Evolutionary conservation across 2,113 vertebrate genomes (phyloP), one percentile per base, ranked within the genome.

Genomic region (Chrysemys picta): DNA sequence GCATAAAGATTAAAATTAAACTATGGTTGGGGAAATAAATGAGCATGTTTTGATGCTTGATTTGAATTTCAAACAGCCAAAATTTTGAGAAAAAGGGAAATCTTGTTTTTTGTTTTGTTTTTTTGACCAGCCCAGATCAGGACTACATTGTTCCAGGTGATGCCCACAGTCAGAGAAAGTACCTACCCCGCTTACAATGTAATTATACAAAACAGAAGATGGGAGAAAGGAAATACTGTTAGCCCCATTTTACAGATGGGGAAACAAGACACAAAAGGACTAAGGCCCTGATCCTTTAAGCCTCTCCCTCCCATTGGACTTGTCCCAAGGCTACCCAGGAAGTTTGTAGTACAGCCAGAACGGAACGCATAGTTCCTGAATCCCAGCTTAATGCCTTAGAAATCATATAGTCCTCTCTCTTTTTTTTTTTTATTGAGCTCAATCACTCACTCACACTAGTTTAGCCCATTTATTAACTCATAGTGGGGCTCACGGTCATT

Each of bases 401-500:
- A 72, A 72, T 72, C 19, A 72, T 5, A 38, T 19, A 21, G 17
- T 22, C n/a, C n/a, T 21, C 79, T 27, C 50, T 6, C 50, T 25
- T 24, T 25, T 4, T 24, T 17, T 16, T 3, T 52, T 31, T 13
- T n/a, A 52, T 52, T 80, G 31, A 50, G 10, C 10, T 27, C 27
- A 49, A 14, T 49, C 25, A 10, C 31, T 76, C 42, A 76, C 31
- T 76, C 42, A 76, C 22, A 25, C 49, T 80, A 10, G 9, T 35
- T 80, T 50, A 80, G 13, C n/a, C 35, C 17, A 22, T 21, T 80
- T 19, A 35, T 10, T 35, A 80, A 35, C 49, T 52, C 49, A 49
- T 31, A n/a, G 54, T 1, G 3, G 79, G 31, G 69, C 24, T 75
- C 38, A 9, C 21, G 19, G 80, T 4, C 42, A 3, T 0, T 0